These are phyloP conservation scores for Maniola hyperantus DNA, from an alignment of 2,888 invertebrate genomes.

Conservation along the genomic window DNA sequence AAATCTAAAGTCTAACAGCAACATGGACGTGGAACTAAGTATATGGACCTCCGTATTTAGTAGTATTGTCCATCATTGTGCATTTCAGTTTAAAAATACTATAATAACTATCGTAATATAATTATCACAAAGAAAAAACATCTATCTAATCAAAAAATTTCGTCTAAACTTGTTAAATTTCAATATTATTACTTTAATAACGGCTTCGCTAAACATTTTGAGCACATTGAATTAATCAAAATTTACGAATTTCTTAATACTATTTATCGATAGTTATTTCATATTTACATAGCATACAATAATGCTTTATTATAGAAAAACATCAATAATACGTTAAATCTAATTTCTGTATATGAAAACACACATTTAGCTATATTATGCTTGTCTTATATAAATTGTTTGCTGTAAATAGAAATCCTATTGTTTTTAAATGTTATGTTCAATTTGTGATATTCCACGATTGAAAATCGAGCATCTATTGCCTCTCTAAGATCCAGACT, in stretches of 20 bases:
- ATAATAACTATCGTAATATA: slow-evolving; percentile 49
- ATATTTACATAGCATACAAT: slow-evolving; percentile 34
- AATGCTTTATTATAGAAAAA: slow-evolving; percentile 49
- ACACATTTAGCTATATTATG: slow-evolving; percentile 53
- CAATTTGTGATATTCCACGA: slow-evolving; percentile 34
- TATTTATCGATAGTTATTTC: slow-evolving; percentile 25
- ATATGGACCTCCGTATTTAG: slow-evolving; percentile 74
- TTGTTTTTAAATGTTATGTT: slow-evolving; percentile 33
- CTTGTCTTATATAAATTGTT: slow-evolving; percentile 52
- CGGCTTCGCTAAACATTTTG: slow-evolving; percentile 40
- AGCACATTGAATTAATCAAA: slow-evolving; percentile 62
- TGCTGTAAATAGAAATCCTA: slow-evolving; percentile 55
- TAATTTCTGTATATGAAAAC: slow-evolving; percentile 60
- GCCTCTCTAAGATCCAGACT: slow-evolving; percentile 54
- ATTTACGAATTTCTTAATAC: slow-evolving; percentile 37
- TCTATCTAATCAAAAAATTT: slow-evolving; percentile 35
- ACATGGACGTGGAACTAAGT: slow-evolving; percentile 71
- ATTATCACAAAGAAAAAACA: slow-evolving; percentile 66
- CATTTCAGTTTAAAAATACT: slow-evolving; percentile 56
- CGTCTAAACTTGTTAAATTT: slow-evolving; percentile 28
- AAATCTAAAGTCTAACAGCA: slow-evolving; percentile 62
- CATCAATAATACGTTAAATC: slow-evolving; percentile 49
- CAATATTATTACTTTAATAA: slow-evolving; percentile 34
- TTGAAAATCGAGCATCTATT: slow-evolving; percentile 59
- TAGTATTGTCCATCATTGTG: slow-evolving; percentile 81